Evolutionary conservation across 2,888 invertebrate genomes (phyloP), one percentile per base, ranked within the genome.

Genomic region (Plebejus anna): DNA sequence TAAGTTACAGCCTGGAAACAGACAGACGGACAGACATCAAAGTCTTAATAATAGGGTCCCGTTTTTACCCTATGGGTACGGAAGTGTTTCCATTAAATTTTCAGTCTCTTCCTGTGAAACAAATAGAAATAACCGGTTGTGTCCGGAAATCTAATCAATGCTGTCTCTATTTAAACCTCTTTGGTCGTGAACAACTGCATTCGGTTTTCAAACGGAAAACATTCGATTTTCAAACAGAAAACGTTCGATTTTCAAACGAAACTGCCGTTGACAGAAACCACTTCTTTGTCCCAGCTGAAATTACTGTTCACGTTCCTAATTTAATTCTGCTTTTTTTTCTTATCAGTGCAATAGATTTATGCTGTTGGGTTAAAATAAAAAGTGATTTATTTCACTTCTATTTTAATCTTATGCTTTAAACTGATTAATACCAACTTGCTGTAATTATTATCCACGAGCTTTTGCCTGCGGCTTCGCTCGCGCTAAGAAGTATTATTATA

Each of bases 251-350:
- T 89, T 83, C 85, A 86, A 88, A 88, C 87, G 88, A 89, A 89
- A 89, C 87, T 88, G 86, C 86, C 88, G 88, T 86, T 90, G 90
- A 89, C 90, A 90, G 88, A 88, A 87, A 88, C 87, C 86, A 86
- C 86, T 88, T 87, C 90, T 91, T 90, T 89, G 90, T 91, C 88
- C 86, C 79, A 76, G 80, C 84, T 85, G 83, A 84, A 86, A 86
- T 85, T 84, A 85, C 84, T 83, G 83, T 82, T 79, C 38, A 76
- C 71, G 71, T 42, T 57, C 57, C 38, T 71, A 57, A 59, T 76
- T 76, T 28, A 76, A 73, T 73, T 73, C 36, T 55, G 1, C 13
- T 73, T 73, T 66, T 73, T 47, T 16, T 32, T 55, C 5, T 73
- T 55, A 11, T 55, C 28, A 73, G 3, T 51, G 51, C n/a, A 55